These are phyloP conservation scores for Drosophila nr. perissopoda DNA, from an alignment of 2,888 invertebrate genomes.

Conservation along the genomic window DNA sequence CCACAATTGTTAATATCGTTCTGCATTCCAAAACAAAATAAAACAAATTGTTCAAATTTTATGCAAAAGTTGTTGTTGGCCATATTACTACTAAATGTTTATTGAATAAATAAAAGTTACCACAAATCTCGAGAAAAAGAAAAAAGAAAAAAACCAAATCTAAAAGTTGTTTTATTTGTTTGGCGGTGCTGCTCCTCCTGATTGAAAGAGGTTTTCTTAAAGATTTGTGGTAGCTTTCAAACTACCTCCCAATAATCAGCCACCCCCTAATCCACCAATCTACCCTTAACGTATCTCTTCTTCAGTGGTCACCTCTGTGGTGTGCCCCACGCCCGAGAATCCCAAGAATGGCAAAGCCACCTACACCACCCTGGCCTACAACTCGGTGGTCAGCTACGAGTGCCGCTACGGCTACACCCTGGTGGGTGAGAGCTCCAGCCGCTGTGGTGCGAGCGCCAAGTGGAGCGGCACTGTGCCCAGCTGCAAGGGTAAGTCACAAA, in stretches of 20 bases:
- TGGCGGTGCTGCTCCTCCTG: slow-evolving; percentile 17
- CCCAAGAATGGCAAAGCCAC: slow-evolving; percentile 97
- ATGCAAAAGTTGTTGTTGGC: slow-evolving; percentile 76
- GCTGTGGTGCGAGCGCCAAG: slow-evolving; percentile 96
- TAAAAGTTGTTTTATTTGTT: slow-evolving; percentile 77
- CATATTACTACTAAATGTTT: slow-evolving; percentile 56
- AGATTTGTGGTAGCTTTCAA: slow-evolving; percentile 79
- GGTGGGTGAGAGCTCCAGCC: slow-evolving; percentile 94
- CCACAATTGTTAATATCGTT: slow-evolving; percentile 52
- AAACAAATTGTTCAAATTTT: slow-evolving; percentile 71
- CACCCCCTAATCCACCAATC: slow-evolving; percentile 2
- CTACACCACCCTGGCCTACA: slow-evolving; percentile 96
- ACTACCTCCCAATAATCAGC: background rate
- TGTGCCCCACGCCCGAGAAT: slow-evolving; percentile 96
- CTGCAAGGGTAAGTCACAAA: slow-evolving; percentile 92
- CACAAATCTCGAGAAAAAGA: slow-evolving; percentile 78
- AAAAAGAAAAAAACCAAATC: slow-evolving; percentile 29
- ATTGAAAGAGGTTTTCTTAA: slow-evolving; percentile 27
- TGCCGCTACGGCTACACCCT: slow-evolving; percentile 97
- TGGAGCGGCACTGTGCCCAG: slow-evolving; percentile 97
- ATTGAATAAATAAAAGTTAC: slow-evolving; percentile 82
- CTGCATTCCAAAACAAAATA: slow-evolving; percentile 27
- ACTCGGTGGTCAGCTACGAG: slow-evolving; percentile 97
- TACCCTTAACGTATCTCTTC: slow-evolving; percentile 1
- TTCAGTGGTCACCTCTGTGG: slow-evolving; percentile 94